Percentiles rank a stretch among this genome's conserved stretches.
Conservation (phyloP, 2,797 vertebrate genomes). For the Molossus alvarezi region DNA sequence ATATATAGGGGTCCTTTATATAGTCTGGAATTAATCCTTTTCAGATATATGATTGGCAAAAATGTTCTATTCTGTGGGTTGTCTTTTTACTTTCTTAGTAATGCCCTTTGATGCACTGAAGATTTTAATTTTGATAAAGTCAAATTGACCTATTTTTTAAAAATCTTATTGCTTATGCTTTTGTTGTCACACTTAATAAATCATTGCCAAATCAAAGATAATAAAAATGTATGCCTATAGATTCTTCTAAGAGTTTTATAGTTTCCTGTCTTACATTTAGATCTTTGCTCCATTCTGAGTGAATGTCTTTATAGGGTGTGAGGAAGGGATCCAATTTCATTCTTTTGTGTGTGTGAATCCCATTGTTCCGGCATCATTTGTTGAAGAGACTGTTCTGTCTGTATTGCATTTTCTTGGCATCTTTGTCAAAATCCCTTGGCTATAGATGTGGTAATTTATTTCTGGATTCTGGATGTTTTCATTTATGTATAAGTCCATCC, state of each 20-base stretch:
- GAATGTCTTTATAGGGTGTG: not conserved
- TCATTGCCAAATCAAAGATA: not conserved
- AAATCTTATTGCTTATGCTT: not conserved
- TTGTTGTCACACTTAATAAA: not conserved
- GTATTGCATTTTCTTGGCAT: not conserved
- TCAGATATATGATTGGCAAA: not conserved
- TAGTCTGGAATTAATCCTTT: not conserved
- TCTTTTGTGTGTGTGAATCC: not conserved
- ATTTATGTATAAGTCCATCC: not conserved
- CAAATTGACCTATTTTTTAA: not conserved
- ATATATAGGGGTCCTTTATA: not conserved
- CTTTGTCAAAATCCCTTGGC: not conserved
- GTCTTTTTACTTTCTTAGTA: not conserved
- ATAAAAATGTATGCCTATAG: not conserved
- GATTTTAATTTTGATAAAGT: not conserved
- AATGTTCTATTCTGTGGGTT: not conserved
- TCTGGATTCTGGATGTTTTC: not conserved
- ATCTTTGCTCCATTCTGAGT: not conserved
- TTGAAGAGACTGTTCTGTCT: not conserved
- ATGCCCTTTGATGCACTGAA: not conserved
- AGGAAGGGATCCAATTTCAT: not conserved
- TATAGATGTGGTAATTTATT: not conserved
- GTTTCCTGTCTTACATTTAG: not conserved
- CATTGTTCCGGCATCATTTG: not conserved
- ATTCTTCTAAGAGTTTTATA: slow-evolving; percentile 13